Base-by-base conservation (phyloP, 1,140 invertebrate genomes). In the Bombyx mandarina region DNA sequence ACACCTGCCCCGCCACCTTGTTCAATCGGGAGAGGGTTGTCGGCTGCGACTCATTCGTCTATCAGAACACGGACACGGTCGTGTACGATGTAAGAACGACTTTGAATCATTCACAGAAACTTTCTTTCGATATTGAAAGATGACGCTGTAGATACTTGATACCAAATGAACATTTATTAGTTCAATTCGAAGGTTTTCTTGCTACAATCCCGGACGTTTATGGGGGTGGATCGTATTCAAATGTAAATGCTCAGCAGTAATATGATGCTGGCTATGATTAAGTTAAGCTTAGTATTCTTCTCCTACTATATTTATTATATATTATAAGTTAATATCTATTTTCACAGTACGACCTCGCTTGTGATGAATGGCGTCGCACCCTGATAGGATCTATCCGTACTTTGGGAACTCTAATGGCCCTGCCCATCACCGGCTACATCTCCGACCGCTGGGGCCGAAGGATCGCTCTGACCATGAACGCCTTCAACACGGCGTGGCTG, bases 371-470 rank as follows among this genome's bases (percentile, higher is more conserved):
- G 77, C 61, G 72, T 0, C 63, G 80, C 3, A 64, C 72, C 8
- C 61, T 76, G 7, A 70, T 77, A 9, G 80, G 80, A 1, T 69
- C 75, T 1, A 56, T 77, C 7, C 69, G 67, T 12, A 79, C 67
- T 3, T 55, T 75, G 3, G 80, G 80, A 7, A 75, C 68, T 2
- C 60, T 81, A 8, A 54, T 71, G 0, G 92, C 91, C 5, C 78
- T 94, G 61, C 90, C 91, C 5, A 85, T 93, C 47, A 89, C 90
- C 3, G 92, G 92, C 47, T 88, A 90, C 63, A 69, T 93, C 6
- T 93, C 93, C 1, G 93, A 94, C 77, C 68, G 71, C 12, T 85
- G 71, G 60, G 93, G 93, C 2, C 87, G 93, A 18, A 89, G 89
- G 63, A 79, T 87, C 8, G 88, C 91, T 0, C 76, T 94, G 48